These are phyloP conservation scores for Drosophila santomea DNA, from an alignment of 1,140 invertebrate species.

Conservation along the genomic window DNA sequence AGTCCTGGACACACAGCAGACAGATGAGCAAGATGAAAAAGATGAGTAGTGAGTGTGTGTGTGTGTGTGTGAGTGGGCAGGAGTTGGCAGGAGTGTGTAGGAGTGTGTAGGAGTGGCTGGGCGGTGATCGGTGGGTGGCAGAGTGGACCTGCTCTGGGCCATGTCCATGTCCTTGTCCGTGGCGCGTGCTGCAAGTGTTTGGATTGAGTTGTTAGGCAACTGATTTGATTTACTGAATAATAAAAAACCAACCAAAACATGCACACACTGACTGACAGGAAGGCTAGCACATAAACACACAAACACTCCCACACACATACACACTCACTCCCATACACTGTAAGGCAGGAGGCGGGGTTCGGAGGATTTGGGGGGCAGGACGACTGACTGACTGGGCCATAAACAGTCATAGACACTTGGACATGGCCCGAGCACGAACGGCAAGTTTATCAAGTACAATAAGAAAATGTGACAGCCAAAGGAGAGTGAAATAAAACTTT, in stretches of 20 bases:
- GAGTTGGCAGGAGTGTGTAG: too few relatives aligned
- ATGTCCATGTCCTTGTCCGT: constrained; percentile 56
- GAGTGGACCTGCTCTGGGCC: constrained; percentile 15
- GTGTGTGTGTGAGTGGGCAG: too few relatives aligned
- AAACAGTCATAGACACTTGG: constrained; percentile 81
- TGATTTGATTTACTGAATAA: constrained; percentile 84
- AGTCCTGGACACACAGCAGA: constrained; percentile 36
- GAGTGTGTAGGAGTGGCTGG: not conserved
- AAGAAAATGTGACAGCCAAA: constrained; percentile 77
- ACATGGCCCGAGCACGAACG: constrained; percentile 61
- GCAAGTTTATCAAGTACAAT: constrained; percentile 79
- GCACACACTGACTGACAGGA: constrained; percentile 36
- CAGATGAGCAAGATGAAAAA: constrained; percentile 61
- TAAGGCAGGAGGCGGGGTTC: not conserved
- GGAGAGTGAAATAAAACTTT: constrained; percentile 52
- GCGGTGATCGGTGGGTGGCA: constrained; percentile 1
- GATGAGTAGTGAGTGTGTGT: constrained; percentile 22
- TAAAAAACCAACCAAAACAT: constrained; percentile 74
- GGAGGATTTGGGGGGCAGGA: constrained; percentile 4
- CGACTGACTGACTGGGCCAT: constrained; percentile 58
- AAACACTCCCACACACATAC: constrained; percentile 14
- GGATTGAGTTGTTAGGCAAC: constrained; percentile 83
- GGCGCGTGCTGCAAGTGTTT: constrained; percentile 79
- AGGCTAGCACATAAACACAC: not conserved
- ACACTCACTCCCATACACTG: too few relatives aligned